Base-by-base conservation (phyloP, 2,113 vertebrate genomes). In the Channa maculata region DNA sequence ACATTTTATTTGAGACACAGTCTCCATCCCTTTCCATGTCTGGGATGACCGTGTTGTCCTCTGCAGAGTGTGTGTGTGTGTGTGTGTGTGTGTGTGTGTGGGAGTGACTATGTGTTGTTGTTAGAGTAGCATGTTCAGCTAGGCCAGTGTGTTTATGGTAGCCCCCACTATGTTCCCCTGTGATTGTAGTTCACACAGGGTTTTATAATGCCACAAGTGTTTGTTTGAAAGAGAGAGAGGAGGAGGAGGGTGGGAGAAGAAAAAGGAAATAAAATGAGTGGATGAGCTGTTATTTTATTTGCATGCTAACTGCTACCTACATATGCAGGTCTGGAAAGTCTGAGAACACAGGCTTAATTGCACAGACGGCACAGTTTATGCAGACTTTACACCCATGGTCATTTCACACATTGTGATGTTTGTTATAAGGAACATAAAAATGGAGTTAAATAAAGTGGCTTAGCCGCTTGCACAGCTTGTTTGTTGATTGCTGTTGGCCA, bases 221-320 rank as follows among this genome's bases (percentile, higher is more conserved):
- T 83, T 78, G 66, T 85, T 59, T 71, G 49, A 65, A 75, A 65
- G 72, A 77, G 63, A 61, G 60, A 58, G 39, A 80, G 45, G 57
- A 79, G 79, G 59, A 77, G 70, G 70, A 44, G 37, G 66, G 78
- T 53, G 65, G 59, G 69, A 65, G 57, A 65, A 63, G 54, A 54
- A 66, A 59, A 63, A 54, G 77, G 73, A 85, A 86, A 82, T 62
- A 59, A 69, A 69, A 61, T 61, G 76, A 65, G 61, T n/a, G 61
- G 41, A 45, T 54, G 49, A 63, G 37, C 24, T 58, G 71, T 58
- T 44, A 37, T 74, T 75, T 65, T 57, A 79, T 78, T 76, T 79
- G 15, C 73, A 58, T 83, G 60, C 45, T 75, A 75, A 71, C 49
- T 63, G 48, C 84, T 77, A n/a, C 86, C 78, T 86, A 82, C 80